A percentile compares a stretch with the other conserved stretches of the same genome.
Evolutionary conservation across 2,888 invertebrate genomes (phyloP).

Genomic region (Drosophila quasianomalipes): DNA sequence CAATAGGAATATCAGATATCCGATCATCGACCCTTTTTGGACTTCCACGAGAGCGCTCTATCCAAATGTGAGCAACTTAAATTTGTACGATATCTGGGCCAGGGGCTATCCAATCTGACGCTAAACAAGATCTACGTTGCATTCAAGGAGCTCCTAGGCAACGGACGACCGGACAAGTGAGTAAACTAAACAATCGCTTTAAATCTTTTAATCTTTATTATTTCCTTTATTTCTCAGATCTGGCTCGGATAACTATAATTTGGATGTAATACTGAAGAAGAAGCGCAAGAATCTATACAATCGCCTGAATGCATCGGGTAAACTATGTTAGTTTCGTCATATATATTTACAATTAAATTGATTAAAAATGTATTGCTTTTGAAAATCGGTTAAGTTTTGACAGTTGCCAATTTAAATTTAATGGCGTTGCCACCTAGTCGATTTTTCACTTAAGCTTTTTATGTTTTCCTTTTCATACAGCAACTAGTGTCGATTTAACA

Average conservation of each 20-base stretch:
- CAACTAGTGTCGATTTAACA: conserved; percentile 63
- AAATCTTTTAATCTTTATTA: background rate
- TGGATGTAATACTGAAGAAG: conserved; percentile 84
- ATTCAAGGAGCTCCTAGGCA: conserved; percentile 84
- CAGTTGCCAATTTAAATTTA: background rate
- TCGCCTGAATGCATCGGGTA: conserved; percentile 84
- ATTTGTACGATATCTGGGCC: conserved; percentile 85
- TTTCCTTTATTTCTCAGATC: conserved; percentile 56
- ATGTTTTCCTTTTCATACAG: conserved; percentile 21
- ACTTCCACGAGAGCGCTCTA: conserved; percentile 85
- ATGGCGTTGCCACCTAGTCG: background rate
- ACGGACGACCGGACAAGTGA: conserved; percentile 84
- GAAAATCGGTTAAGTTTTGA: background rate
- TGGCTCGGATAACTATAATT: conserved; percentile 82
- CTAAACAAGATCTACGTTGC: conserved; percentile 85
- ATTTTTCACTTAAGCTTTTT: background rate
- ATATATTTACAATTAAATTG: background rate
- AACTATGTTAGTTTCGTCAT: conserved; percentile 15
- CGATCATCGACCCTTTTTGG: conserved; percentile 86
- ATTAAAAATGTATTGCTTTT: background rate
- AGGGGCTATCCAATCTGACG: conserved; percentile 85
- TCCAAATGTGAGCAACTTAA: conserved; percentile 85
- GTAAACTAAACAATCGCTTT: conserved; percentile 21
- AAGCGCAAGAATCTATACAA: conserved; percentile 84
- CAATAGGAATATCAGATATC: conserved; percentile 85